Evolutionary conservation across 2,888 invertebrate genomes (phyloP), one percentile per base, ranked within the genome.

Genomic region (Drosophila meridionalis): DNA sequence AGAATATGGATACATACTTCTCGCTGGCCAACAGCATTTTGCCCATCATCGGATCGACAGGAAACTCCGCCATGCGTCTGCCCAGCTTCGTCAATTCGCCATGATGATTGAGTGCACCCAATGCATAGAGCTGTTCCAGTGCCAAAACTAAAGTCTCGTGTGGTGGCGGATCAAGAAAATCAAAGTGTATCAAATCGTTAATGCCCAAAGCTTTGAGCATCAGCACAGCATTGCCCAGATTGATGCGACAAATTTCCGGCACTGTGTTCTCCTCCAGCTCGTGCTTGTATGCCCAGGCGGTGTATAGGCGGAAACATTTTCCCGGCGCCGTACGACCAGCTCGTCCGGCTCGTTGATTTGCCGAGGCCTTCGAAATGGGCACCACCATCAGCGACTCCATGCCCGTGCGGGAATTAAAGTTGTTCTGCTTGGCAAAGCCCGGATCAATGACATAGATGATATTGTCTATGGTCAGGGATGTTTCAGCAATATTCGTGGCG

Each of bases 401-500:
- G 32, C 99, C 99, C 1, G 99, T 99, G 82, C 98, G 95, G 0
- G 99, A 98, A 94, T 99, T 97, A 91, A 99, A 99, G 93, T 99
- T 98, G 92, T 99, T 99, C 93, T 99, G 99, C 93, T 99, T 99
- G 55, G 98, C 98, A 94, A 99, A 99, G 0, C 99, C 99, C n/a
- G 99, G 99, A 94, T 99, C 99, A 80, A 99, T 99, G 0, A 99
- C 99, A 93, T 98, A 99, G 73, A 98, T 96, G 77, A 99, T 99
- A 88, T 99, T 99, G 92, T 99, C 99, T 83, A 99, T 99, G 0
- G 99, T 99, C 40, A 99, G 94, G 2, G 99, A 99, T 0, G 99
- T 99, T 94, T 99, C 99, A 0, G 99, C 99, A 90, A 99, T 99
- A 91, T 99, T 99, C 26, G 99, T 99, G 0, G 99, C 99, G 53